phyloP scores from a whole-genome alignment of 2,113 vertebrate genomes.

The Trogon surrucura region DNA sequence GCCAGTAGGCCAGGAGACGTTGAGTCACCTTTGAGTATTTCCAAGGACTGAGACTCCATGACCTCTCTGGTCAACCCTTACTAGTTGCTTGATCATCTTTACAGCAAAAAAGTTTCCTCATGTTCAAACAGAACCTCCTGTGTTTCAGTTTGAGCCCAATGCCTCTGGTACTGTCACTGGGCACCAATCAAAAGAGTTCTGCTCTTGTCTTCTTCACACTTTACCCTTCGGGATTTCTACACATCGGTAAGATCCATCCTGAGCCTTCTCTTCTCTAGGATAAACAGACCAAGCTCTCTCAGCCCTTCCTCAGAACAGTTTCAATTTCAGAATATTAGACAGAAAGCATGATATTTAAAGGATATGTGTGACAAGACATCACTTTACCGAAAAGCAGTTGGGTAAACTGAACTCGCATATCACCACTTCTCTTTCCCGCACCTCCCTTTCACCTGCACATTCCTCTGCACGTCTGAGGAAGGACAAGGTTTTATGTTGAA shows the following conservation, averaged over 20 bases:
- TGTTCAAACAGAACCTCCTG: neutral
- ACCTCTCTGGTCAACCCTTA: neutral
- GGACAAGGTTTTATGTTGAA: neutral
- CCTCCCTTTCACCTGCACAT: neutral
- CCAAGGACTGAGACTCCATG: neutral
- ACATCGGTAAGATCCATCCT: neutral
- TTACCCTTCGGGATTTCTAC: neutral
- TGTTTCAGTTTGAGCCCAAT: neutral
- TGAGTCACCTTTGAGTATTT: neutral
- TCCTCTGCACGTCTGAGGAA: neutral
- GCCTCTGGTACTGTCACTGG: neutral
- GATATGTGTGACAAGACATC: neutral
- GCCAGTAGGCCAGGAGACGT: rapidly evolving
- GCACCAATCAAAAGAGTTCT: neutral
- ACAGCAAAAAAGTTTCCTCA: neutral
- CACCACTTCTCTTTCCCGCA: neutral
- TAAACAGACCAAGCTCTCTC: neutral
- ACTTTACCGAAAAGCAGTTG: neutral
- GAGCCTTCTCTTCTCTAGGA: neutral
- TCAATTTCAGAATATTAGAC: neutral
- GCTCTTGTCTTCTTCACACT: neutral
- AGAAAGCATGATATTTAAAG: neutral
- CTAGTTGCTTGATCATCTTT: neutral
- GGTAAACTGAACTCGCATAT: neutral
- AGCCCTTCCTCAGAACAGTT: neutral